Conservation (phyloP, 2,113 vertebrate species). For the Lampris incognitus region DNA sequence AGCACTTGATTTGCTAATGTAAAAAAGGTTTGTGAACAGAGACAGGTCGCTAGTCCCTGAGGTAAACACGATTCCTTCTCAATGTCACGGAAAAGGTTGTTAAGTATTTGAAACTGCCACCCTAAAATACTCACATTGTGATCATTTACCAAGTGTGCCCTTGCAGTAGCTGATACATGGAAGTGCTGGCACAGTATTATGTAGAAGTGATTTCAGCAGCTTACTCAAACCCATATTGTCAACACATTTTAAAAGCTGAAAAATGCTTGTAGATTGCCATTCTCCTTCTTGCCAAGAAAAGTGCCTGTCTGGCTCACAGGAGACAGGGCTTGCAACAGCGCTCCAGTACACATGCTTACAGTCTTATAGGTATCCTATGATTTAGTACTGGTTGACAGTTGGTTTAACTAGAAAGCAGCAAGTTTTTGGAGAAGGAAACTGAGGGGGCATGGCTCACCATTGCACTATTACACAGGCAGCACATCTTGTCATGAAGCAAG, state of each 20-base stretch:
- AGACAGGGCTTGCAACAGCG: conserved; percentile 83
- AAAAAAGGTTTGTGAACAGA: conserved; percentile 18
- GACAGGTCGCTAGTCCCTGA: conserved; percentile 26
- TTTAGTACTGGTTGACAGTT: conserved; percentile 82
- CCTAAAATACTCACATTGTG: conserved; percentile 29
- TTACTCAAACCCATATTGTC: conserved; percentile 1
- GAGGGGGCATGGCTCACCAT: conserved; percentile 58
- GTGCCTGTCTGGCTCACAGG: conserved; percentile 77
- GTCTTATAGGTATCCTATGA: neutral
- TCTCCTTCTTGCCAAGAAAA: conserved; percentile 40
- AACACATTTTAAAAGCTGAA: conserved; percentile 7
- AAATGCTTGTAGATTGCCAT: conserved; percentile 6
- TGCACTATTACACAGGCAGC: neutral
- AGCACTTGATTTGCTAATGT: conserved; percentile 13
- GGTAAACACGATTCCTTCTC: conserved; percentile 21
- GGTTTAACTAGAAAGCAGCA: conserved; percentile 10
- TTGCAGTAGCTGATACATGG: conserved; percentile 18
- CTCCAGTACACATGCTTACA: conserved; percentile 46
- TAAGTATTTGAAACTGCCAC: conserved; percentile 31
- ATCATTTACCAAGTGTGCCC: conserved; percentile 14
- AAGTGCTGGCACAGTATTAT: conserved; percentile 10
- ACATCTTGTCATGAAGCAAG: conserved; percentile 38
- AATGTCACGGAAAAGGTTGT: neutral
- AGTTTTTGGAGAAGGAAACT: conserved; percentile 30
- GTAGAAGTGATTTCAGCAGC: conserved; percentile 6